Percentiles rank a stretch among this genome's conserved stretches.
phyloP scores from a whole-genome alignment of 2,797 vertebrate genomes.

The Semotilus atromaculatus region DNA sequence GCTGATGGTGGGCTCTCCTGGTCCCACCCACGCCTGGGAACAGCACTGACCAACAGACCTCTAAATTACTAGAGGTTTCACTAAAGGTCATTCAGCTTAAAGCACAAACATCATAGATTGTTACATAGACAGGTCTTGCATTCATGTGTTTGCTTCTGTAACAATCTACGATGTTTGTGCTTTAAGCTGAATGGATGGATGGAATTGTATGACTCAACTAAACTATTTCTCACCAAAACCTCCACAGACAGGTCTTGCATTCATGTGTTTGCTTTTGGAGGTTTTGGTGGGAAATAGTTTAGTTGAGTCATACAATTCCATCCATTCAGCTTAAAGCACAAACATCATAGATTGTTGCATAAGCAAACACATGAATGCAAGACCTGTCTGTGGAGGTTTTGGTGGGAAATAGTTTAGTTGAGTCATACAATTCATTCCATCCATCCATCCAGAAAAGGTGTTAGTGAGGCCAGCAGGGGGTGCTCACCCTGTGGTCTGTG shows the following conservation, averaged over 20 bases:
- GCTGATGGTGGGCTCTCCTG: conserved; percentile 64
- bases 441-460: no score
- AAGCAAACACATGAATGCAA: conserved; percentile 17
- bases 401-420: conserved; percentile 17
- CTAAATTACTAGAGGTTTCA: conserved; percentile 48
- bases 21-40: conserved; percentile 61
- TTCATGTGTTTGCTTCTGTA: no score
- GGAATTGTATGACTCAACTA: conserved; percentile 26
- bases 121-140: no score
- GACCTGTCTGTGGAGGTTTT: conserved; percentile 6
- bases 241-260: conserved; percentile 11
- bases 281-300: conserved; percentile 11
- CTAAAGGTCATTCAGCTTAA: conserved; percentile 48
- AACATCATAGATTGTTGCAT: not conserved
- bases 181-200: no score
- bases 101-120: conserved; percentile 8
- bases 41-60: conserved; percentile 34
- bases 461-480: no score
- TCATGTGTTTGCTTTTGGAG: conserved; percentile 12
- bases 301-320: conserved; percentile 32
- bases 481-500: no score
- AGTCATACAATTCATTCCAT: conserved; percentile 27
- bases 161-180: no score
- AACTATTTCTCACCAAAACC: conserved; percentile 10
- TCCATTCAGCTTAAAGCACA: no score